These are phyloP conservation scores for Myiothlypis coronata DNA, from an alignment of 2,797 vertebrate genomes.

Conservation along the genomic window DNA sequence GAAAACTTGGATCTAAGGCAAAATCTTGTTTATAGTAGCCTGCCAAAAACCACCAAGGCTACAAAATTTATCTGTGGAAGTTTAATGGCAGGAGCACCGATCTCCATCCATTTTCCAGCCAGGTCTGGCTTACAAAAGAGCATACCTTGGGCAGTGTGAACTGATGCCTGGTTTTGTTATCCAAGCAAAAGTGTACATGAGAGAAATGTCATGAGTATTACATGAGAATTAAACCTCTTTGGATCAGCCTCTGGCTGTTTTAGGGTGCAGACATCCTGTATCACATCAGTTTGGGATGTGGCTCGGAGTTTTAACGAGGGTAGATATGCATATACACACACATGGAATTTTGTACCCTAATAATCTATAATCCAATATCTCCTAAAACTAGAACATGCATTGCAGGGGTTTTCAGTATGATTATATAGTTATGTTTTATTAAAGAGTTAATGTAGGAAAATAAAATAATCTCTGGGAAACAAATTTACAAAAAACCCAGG, in stretches of 20 bases:
- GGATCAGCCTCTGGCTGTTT: neutral
- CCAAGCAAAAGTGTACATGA: rapidly evolving
- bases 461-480: neutral
- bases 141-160: neutral
- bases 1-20: neutral
- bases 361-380: neutral
- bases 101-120: neutral
- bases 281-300: rapidly evolving
- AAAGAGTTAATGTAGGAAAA: neutral
- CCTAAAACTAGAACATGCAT: neutral
- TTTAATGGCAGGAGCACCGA: neutral
- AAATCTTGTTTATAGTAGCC: neutral
- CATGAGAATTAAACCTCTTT: neutral
- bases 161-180: neutral
- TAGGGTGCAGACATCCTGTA: neutral
- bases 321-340: neutral
- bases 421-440: neutral
- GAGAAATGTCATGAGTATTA: neutral
- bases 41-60: neutral
- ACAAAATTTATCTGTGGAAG: neutral
- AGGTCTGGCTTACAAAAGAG: neutral
- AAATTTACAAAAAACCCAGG: neutral
- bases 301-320: neutral
- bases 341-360: neutral
- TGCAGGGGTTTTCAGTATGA: neutral